Percentiles rank a stretch among this genome's conserved stretches.
Evolutionary conservation across 2,113 vertebrate species (phyloP).

Genomic region (Petrocephalus zakoni): DNA sequence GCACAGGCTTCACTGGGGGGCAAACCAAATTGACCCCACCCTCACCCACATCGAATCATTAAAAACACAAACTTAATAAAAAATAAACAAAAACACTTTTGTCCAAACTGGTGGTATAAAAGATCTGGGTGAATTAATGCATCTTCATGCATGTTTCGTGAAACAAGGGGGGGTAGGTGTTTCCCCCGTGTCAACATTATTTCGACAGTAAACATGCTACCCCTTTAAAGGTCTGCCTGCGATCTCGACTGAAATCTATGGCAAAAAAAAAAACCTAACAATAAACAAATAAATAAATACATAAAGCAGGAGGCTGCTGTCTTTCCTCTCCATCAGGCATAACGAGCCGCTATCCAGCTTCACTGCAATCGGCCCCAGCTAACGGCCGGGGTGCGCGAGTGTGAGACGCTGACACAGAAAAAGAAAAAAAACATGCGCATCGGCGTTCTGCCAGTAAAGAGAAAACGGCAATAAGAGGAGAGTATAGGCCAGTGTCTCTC

Average conservation of each 20-base stretch:
- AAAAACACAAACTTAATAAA: background rate
- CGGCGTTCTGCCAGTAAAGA: constrained; percentile 8
- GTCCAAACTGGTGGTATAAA: too few relatives aligned
- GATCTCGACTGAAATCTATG: background rate
- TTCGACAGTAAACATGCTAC: background rate
- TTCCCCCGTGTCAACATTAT: background rate
- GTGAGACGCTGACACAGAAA: background rate
- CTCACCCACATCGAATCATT: background rate
- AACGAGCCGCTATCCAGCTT: constrained; percentile 19
- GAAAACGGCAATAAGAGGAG: too few relatives aligned
- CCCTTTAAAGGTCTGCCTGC: background rate
- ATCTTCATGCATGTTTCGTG: background rate
- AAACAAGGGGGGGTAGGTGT: background rate
- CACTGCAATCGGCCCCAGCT: background rate
- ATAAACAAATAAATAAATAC: background rate
- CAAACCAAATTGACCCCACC: background rate
- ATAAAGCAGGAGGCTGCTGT: background rate
- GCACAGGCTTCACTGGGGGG: background rate
- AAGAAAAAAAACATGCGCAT: background rate
- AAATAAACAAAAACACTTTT: background rate
- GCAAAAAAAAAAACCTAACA: background rate
- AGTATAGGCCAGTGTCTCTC: background rate
- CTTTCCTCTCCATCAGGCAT: background rate
- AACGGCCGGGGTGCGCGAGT: background rate
- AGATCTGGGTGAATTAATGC: background rate